Conservation (phyloP, 2,888 invertebrate genomes). For the Globia sparganii region DNA sequence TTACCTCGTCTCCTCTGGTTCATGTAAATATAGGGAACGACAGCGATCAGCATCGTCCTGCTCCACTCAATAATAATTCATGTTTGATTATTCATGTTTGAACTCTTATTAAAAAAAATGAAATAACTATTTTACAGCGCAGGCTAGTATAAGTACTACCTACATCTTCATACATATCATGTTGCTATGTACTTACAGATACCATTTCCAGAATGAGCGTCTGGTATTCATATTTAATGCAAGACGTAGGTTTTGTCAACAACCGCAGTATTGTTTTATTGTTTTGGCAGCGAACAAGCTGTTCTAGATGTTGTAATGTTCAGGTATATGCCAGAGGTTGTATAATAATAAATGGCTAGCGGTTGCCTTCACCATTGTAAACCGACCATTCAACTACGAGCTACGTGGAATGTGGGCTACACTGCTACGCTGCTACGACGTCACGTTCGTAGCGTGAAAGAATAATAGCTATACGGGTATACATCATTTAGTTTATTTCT, state of each 20-base stretch:
- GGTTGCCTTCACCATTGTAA: not conserved
- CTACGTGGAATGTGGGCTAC: constrained; percentile 13
- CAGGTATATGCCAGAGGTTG: not conserved
- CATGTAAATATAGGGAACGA: constrained; percentile 14
- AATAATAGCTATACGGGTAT: constrained; percentile 30
- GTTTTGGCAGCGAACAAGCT: no score
- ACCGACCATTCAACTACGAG: no score
- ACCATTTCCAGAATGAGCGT: no score
- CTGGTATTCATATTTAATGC: no score
- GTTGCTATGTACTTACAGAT: no score
- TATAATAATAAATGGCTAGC: no score
- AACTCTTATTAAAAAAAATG: not conserved
- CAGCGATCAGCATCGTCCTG: not conserved
- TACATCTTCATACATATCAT: no score
- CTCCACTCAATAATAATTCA: not conserved
- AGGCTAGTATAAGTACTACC: no score
- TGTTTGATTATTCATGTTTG: not conserved
- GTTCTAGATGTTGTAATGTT: no score
- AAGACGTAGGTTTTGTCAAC: no score
- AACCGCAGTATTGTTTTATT: no score
- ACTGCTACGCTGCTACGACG: constrained; percentile 13
- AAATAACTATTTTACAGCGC: no score
- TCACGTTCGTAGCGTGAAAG: constrained; percentile 21
- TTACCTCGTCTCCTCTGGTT: constrained; percentile 13
- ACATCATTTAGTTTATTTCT: constrained; percentile 27